Percentiles rank a stretch among this genome's conserved stretches.
phyloP scores from a whole-genome alignment of 2,797 vertebrate species.

The Hoplostethus atlanticus region DNA sequence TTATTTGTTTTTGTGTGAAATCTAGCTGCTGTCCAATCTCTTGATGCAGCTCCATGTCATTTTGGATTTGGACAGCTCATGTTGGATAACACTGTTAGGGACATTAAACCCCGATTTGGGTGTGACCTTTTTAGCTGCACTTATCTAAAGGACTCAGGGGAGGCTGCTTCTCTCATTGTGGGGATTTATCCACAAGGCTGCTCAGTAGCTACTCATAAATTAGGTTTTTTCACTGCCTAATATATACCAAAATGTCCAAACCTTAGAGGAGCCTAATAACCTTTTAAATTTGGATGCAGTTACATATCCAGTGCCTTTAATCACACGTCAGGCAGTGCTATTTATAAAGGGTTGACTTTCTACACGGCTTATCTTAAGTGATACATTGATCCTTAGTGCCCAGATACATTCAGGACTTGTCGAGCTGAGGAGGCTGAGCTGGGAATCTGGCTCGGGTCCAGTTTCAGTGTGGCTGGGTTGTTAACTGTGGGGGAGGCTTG shows the following conservation, averaged over 20 bases:
- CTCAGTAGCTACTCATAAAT: conserved; percentile 53
- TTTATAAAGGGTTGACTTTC: conserved; percentile 52
- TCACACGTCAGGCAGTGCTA: conserved; percentile 43
- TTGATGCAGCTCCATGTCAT: conserved; percentile 47
- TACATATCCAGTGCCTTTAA: conserved; percentile 45
- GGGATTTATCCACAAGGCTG: conserved; percentile 35
- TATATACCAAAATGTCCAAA: conserved; percentile 48
- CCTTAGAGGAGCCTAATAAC: conserved; percentile 42
- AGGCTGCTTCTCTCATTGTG: conserved; percentile 31
- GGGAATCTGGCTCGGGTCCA: conserved; percentile 56
- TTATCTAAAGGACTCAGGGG: conserved; percentile 54
- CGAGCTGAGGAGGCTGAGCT: conserved; percentile 43
- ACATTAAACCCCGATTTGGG: conserved; percentile 63
- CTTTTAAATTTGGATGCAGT: conserved; percentile 49
- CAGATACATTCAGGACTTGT: conserved; percentile 38
- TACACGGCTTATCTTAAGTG: conserved; percentile 55
- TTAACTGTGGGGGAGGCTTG: conserved; percentile 54
- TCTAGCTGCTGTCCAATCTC: conserved; percentile 56
- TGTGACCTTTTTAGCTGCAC: conserved; percentile 70
- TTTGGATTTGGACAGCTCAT: conserved; percentile 48
- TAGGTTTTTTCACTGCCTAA: conserved; percentile 42
- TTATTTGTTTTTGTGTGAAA: conserved; percentile 51
- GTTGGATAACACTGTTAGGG: conserved; percentile 51
- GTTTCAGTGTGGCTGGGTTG: conserved; percentile 47
- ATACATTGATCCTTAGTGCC: conserved; percentile 47